Conservation (phyloP, 2,797 vertebrate genomes). For the Labroides dimidiatus region DNA sequence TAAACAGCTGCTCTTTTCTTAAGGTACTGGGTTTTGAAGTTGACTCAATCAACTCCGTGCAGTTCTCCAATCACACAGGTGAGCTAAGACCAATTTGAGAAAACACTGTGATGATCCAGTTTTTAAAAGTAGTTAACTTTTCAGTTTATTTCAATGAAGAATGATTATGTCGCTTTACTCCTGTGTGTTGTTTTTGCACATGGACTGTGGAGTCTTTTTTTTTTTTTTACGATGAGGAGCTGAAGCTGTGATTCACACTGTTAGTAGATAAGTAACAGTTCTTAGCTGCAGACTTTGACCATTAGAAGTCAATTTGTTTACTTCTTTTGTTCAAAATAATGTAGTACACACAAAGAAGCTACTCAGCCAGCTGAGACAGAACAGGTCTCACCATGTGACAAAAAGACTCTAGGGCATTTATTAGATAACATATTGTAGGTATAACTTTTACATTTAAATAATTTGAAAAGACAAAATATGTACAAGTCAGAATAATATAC, state of each 20-base stretch:
- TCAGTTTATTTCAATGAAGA: background rate
- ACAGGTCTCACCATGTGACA: background rate
- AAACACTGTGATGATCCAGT: background rate
- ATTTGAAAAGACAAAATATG: too few relatives aligned
- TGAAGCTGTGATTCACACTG: background rate
- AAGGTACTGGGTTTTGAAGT: constrained; percentile 98
- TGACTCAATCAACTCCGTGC: constrained; percentile 97
- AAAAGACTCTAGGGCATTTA: background rate
- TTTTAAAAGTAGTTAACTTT: too few relatives aligned
- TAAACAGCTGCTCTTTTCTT: constrained; percentile 35
- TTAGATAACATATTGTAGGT: background rate
- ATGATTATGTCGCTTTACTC: background rate
- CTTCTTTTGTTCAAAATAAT: background rate
- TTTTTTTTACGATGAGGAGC: background rate
- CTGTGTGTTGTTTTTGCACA: background rate
- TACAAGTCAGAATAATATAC: background rate
- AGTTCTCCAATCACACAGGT: constrained; percentile 99
- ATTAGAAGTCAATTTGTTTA: background rate
- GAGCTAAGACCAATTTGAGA: constrained; percentile 22
- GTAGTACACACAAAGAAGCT: background rate
- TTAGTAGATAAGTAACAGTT: background rate
- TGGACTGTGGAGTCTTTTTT: too few relatives aligned
- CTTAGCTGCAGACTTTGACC: constrained; percentile 2
- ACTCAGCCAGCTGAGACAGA: background rate
- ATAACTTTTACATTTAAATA: too few relatives aligned